Evolutionary conservation across 37 sponge, comb jelly and placozoan genomes (phyloP), one percentile per base, ranked within the genome.

Genomic region (Chondrilla cf. caribensis): DNA sequence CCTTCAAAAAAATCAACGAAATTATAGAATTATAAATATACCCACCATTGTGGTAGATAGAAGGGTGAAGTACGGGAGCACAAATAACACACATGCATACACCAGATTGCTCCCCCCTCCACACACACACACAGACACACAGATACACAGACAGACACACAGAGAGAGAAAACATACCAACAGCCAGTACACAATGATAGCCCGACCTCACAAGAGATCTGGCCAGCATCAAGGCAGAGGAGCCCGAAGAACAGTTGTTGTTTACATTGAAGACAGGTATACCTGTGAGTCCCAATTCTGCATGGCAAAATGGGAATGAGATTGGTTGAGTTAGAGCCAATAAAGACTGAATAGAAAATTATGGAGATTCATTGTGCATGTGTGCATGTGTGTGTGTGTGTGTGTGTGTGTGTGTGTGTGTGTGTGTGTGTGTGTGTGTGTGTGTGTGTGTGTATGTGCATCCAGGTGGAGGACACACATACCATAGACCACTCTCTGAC

Each of bases 241-340:
- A 91, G 0, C 89, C 92, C 18, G 93, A 83, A 18, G 88, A 82
- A 40, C 93, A 92, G 81, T 92, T 88, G 70, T 92, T 92, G 84
- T 92, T 92, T 29, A 85, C 77, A 82, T 92, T 92, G 84, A 86
- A 92, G 32, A 92, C 86, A 19, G 93, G 93, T 1, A 89, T 67
- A 33, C 93, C 90, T 33, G 82, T 83, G 41, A 86, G 25, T 14
- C 87, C 87, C 58, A 86, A 26, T 54, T 86, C 85, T 83, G 79
- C n/a, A 5, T n/a, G 39, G 51, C 25, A 38, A 22, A 44, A 39
- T 54, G 1, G 37, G 38, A 64, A 29, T 19, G 28, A 37, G 6
- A 73, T 19, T 42, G 76, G 44, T 14, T 14, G 51, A 47, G 51
- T 47, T 47, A 14, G 9, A 47, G 51, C 6, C 51, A 47, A 14